Base-by-base conservation (phyloP, 2,888 invertebrate species). In the Ganaspis brasiliensis region DNA sequence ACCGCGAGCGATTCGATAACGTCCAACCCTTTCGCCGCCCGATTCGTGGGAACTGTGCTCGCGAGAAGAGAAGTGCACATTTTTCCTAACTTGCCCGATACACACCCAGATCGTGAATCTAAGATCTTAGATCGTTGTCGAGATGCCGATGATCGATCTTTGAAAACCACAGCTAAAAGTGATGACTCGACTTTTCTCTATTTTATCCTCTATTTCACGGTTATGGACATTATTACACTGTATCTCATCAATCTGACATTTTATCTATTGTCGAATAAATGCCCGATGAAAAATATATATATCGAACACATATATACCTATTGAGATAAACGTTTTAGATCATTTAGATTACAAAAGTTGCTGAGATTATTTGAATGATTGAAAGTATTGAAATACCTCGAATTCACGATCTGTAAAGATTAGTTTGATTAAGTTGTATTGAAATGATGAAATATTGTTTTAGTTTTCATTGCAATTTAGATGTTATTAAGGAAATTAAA, bases 11-110 rank as follows among this genome's bases (percentile, higher is more conserved):
- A 78, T 74, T 80, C 80, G 76, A 77, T 76, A 77, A 67, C 45
- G 49, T 74, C 52, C 78, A 79, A 81, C 78, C 78, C 77, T 85
- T 73, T 80, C 75, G 74, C 76, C 71, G 40, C 77, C 67, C 71
- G 63, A 77, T 74, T 81, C 80, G 81, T 85, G 84, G 80, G 82
- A 85, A 85, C 79, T 81, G 76, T 80, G 79, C 81, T 77, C 57
- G 72, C 80, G 80, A 78, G 74, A 76, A 79, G 80, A 83, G 81
- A 79, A 75, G 75, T n/a, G 16, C 75, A 57, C 77, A 80, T 76
- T 72, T 83, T 81, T 82, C 80, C 77, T 78, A 74, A 67, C 31
- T 61, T 31, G 57, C n/a, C 31, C 14, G 67, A 40, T 67, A 55
- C 59, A 67, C 75, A 40, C 45, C 70, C 59, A 63, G 81, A 83